A percentile compares a stretch with the other conserved stretches of the same genome.
These are phyloP conservation scores for Cephalopterus ornatus DNA, from an alignment of 2,113 vertebrate genomes.

Conservation along the genomic window DNA sequence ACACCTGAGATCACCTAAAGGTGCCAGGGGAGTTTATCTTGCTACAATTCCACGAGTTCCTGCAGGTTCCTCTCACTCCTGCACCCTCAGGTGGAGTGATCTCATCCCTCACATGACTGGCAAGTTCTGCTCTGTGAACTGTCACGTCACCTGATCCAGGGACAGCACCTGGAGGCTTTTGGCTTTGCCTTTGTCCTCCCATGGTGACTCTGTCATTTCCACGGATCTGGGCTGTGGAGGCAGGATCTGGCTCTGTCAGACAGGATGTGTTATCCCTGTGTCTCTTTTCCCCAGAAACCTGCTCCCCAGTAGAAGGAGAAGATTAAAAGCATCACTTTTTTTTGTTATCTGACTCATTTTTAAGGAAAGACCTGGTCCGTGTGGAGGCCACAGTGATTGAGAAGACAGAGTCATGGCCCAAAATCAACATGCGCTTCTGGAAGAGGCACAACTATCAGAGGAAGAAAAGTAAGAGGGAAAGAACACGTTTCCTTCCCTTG, in stretches of 20 bases:
- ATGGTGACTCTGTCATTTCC: fast-evolving
- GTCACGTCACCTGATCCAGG: background rate
- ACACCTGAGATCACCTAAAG: fast-evolving
- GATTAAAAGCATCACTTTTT: too few species aligned
- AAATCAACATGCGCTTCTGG: slow-evolving; percentile 78
- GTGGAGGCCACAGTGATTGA: slow-evolving; percentile 88
- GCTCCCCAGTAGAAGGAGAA: background rate
- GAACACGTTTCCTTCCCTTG: background rate
- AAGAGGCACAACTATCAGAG: slow-evolving; percentile 74
- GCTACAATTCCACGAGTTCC: background rate
- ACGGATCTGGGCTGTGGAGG: background rate
- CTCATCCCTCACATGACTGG: background rate
- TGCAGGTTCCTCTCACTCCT: background rate
- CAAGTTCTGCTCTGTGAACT: background rate
- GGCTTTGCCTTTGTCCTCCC: background rate
- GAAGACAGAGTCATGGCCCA: slow-evolving; percentile 85
- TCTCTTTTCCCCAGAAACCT: background rate
- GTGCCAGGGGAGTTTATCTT: background rate
- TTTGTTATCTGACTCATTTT: background rate
- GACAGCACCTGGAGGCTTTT: background rate
- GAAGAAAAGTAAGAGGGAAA: slow-evolving; percentile 76
- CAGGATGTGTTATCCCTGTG: background rate
- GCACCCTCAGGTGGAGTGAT: background rate
- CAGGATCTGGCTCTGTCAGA: background rate
- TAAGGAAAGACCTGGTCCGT: slow-evolving; percentile 79